Percentiles rank a stretch among this genome's conserved stretches.
Evolutionary conservation across 2,113 vertebrate species (phyloP).

Genomic region (Hyla sarda): DNA sequence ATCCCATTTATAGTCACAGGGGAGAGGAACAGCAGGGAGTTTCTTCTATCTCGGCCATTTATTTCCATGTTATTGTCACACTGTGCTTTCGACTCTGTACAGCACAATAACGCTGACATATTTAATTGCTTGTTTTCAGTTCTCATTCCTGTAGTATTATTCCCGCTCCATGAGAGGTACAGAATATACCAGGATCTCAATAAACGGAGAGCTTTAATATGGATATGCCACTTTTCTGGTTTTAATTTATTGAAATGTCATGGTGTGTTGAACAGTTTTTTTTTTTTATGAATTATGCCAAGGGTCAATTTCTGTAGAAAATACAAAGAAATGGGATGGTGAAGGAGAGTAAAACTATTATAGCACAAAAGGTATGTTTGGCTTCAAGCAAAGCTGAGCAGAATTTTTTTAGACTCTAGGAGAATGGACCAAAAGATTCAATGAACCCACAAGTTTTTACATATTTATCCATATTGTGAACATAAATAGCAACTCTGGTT

Average conservation of each 20-base stretch:
- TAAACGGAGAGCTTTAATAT: slow-evolving; percentile 9
- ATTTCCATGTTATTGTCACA: slow-evolving; percentile 36
- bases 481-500: not conserved
- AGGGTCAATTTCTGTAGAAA: slow-evolving; percentile 34
- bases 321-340: slow-evolving; percentile 19
- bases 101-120: slow-evolving; percentile 29
- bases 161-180: slow-evolving; percentile 3
- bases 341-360: slow-evolving; percentile 1
- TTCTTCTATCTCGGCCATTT: slow-evolving; percentile 6
- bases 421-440: slow-evolving; percentile 5
- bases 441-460: slow-evolving; percentile 8
- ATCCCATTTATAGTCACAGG: slow-evolving; percentile 42
- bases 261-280: slow-evolving; percentile 6
- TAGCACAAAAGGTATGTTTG: slow-evolving; percentile 17
- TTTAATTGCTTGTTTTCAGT: slow-evolving; percentile 49
- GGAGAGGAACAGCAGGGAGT: slow-evolving; percentile 24
- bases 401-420: slow-evolving; percentile 13
- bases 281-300: not conserved
- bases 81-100: slow-evolving; percentile 25
- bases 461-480: not conserved
- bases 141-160: slow-evolving; percentile 12
- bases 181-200: not conserved
- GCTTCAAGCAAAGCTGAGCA: slow-evolving; percentile 17
- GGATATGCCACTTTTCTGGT: slow-evolving; percentile 6
- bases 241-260: slow-evolving; percentile 6